Evolutionary conservation across 2,797 vertebrate species (phyloP).

Genomic region (Amniataba percoides): DNA sequence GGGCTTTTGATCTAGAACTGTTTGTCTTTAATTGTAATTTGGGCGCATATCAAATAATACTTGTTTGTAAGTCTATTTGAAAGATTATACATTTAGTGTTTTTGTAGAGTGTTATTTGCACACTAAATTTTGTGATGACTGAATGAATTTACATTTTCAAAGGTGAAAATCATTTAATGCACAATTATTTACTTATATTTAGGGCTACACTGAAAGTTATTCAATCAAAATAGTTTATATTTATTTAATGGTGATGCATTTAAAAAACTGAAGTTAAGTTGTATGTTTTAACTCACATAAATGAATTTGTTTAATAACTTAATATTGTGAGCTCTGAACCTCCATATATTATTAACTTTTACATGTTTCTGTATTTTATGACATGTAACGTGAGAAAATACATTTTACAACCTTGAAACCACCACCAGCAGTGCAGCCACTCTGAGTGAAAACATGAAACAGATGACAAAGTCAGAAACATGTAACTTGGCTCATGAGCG

Average conservation of each 20-base stretch:
- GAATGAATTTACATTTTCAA: not conserved
- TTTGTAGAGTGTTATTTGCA: not conserved
- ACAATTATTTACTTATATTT: no score
- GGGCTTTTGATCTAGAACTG: no score
- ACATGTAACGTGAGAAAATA: not conserved
- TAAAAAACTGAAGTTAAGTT: no score
- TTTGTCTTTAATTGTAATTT: not conserved
- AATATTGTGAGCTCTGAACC: not conserved
- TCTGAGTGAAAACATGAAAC: not conserved
- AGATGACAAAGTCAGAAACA: no score
- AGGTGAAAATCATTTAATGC: no score
- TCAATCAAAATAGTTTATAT: no score
- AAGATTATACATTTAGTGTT: no score
- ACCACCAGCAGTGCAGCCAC: no score
- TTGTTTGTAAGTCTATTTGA: not conserved
- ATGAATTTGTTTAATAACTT: not conserved
- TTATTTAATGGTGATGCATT: not conserved
- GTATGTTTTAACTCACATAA: not conserved
- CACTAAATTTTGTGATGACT: not conserved
- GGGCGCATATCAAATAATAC: not conserved
- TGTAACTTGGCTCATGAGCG: no score
- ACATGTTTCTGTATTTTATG: not conserved
- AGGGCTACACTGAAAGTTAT: no score
- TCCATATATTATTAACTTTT: no score
- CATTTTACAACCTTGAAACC: not conserved